Conservation (phyloP, 2,888 invertebrate genomes). For the Hypomecis atomaria region DNA sequence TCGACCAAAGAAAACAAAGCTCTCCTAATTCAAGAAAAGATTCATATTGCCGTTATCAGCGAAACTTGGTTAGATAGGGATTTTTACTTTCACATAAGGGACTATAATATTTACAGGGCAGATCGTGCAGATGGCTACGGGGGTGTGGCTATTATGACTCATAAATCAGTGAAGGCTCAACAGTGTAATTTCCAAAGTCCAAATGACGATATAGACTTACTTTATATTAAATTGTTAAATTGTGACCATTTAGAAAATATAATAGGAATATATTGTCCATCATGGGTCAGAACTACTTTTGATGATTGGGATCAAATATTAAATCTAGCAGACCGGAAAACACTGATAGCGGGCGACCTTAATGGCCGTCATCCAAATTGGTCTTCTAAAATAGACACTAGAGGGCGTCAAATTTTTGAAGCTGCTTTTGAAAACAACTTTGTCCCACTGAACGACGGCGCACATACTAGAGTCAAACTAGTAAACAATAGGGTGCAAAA, state of each 20-base stretch:
- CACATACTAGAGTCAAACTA: constrained; percentile 22
- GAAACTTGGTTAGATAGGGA: constrained; percentile 46
- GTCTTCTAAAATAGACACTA: neutral
- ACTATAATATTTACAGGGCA: constrained; percentile 39
- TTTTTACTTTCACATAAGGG: constrained; percentile 27
- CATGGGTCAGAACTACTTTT: neutral
- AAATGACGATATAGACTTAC: neutral
- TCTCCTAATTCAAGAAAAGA: constrained; percentile 39
- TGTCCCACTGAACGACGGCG: constrained; percentile 15
- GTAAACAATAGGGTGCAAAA: constrained; percentile 21
- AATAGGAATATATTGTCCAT: neutral
- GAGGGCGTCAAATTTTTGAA: constrained; percentile 3
- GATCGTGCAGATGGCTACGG: constrained; percentile 44
- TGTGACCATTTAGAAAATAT: constrained; percentile 1
- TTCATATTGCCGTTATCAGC: constrained; percentile 42
- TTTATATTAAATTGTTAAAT: neutral
- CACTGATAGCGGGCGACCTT: no score
- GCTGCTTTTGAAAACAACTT: constrained; percentile 1
- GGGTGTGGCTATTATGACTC: constrained; percentile 43
- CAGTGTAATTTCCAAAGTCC: neutral
- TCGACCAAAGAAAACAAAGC: constrained; percentile 38
- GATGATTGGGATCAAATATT: constrained; percentile 10
- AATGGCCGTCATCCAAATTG: no score
- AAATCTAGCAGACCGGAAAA: no score
- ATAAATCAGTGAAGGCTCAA: constrained; percentile 38